Evolutionary conservation across 2,113 vertebrate species (phyloP).

Genomic region (Ameiurus melas): DNA sequence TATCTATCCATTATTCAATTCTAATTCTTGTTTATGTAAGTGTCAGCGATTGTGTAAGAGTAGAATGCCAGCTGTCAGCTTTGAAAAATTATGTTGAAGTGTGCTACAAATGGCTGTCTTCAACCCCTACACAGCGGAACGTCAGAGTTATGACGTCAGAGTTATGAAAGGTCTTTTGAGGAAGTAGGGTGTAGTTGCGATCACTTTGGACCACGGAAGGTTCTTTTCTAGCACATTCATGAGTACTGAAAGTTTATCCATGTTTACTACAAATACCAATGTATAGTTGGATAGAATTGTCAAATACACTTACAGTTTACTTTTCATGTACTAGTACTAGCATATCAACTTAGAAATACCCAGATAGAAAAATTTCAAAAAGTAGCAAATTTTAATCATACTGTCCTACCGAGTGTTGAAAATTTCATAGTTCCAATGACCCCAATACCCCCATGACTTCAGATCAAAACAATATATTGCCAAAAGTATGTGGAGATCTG

Average conservation of each 20-base stretch:
- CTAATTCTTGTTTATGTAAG: conserved; percentile 10
- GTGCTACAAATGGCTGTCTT: conserved; percentile 11
- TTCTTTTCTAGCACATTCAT: background rate
- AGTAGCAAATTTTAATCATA: background rate
- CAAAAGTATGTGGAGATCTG: background rate
- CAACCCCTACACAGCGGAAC: background rate
- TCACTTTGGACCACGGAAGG: background rate
- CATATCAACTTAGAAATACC: background rate
- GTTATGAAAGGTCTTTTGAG: background rate
- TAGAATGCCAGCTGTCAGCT: conserved; percentile 20
- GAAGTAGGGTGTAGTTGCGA: background rate
- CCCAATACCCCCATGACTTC: background rate
- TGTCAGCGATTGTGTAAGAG: background rate
- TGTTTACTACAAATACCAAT: background rate
- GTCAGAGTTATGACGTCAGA: background rate
- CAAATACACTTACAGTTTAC: background rate
- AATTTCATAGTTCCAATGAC: too few species aligned
- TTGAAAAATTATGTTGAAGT: conserved; percentile 16
- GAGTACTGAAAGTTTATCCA: background rate
- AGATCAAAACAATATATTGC: background rate
- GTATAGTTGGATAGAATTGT: background rate
- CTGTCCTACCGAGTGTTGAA: background rate
- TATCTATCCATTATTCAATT: background rate
- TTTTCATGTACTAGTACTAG: background rate
- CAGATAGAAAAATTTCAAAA: background rate